These are phyloP conservation scores for Dolichotis patagonum DNA, from an alignment of 2,113 vertebrate genomes.

Conservation along the genomic window DNA sequence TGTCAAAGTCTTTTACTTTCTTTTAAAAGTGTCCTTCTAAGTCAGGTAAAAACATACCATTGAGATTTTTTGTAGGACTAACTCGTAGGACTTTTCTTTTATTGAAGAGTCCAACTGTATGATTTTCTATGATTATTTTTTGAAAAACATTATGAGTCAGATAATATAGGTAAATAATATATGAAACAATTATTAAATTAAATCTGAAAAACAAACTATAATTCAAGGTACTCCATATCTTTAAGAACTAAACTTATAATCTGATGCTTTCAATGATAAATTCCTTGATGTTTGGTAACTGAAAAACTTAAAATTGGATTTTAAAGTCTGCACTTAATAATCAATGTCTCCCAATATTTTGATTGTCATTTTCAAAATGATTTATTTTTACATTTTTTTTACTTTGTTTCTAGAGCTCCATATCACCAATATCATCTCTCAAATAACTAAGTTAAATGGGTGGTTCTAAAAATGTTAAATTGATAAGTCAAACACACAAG, in stretches of 20 bases:
- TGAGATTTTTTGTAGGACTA: not conserved
- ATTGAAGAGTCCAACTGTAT: not conserved
- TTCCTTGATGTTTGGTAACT: not conserved
- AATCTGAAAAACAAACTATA: slow-evolving; percentile 17
- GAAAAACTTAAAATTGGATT: not conserved
- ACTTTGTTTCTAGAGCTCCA: not conserved
- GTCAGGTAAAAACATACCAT: not conserved
- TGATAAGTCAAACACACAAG: not conserved
- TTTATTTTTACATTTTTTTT: not conserved
- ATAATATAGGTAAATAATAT: not conserved
- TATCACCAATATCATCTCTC: not conserved
- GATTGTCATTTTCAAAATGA: not conserved
- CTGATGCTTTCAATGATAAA: not conserved
- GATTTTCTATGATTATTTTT: not conserved
- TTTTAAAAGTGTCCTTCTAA: not conserved
- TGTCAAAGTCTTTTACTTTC: not conserved
- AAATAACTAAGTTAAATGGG: not conserved
- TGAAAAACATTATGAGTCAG: not conserved
- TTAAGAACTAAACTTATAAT: slow-evolving; percentile 11
- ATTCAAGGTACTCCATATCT: not conserved
- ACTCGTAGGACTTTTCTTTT: not conserved
- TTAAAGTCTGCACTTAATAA: not conserved
- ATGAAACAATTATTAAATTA: not conserved
- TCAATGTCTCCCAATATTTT: not conserved
- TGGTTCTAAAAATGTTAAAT: not conserved